Evolutionary conservation across 1,140 invertebrate species (phyloP).

Genomic region (Drosophila santomea): DNA sequence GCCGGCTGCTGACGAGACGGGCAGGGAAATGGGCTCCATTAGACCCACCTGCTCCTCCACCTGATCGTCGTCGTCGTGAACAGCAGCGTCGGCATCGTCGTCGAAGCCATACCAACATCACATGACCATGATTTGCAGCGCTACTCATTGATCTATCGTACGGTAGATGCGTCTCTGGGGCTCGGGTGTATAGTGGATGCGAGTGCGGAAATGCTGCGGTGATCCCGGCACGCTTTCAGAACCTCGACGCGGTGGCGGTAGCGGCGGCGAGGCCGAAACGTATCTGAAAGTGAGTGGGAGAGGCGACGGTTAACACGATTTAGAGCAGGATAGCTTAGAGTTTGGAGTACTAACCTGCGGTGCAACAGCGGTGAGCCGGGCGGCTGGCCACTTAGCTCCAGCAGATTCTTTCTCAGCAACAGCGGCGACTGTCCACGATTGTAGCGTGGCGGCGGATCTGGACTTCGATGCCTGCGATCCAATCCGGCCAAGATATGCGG

Average conservation of each 20-base stretch:
- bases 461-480: slow-evolving; percentile 86
- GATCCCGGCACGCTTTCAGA: slow-evolving; percentile 90
- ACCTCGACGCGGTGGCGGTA: slow-evolving; percentile 88
- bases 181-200: slow-evolving; percentile 90
- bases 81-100: slow-evolving; percentile 45
- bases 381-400: slow-evolving; percentile 84
- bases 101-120: slow-evolving; percentile 85
- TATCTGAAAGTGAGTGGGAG: slow-evolving; percentile 84
- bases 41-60: not conserved
- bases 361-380: slow-evolving; percentile 86
- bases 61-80: slow-evolving; percentile 5
- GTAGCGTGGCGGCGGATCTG: slow-evolving; percentile 89
- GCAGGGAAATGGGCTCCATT: slow-evolving; percentile 11
- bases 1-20: slow-evolving; percentile 4
- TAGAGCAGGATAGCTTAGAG: slow-evolving; percentile 1
- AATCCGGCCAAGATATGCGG: slow-evolving; percentile 72
- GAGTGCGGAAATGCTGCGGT: slow-evolving; percentile 88
- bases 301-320: not conserved
- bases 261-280: slow-evolving; percentile 89
- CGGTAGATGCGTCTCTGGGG: slow-evolving; percentile 88
- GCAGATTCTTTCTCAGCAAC: slow-evolving; percentile 86
- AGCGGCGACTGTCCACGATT: slow-evolving; percentile 88
- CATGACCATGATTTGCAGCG: slow-evolving; percentile 85
- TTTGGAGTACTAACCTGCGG: slow-evolving; percentile 86
- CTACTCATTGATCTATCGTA: slow-evolving; percentile 85